Evolutionary conservation across 1,140 invertebrate species (phyloP).

Genomic region (Araneus ventricosus): DNA sequence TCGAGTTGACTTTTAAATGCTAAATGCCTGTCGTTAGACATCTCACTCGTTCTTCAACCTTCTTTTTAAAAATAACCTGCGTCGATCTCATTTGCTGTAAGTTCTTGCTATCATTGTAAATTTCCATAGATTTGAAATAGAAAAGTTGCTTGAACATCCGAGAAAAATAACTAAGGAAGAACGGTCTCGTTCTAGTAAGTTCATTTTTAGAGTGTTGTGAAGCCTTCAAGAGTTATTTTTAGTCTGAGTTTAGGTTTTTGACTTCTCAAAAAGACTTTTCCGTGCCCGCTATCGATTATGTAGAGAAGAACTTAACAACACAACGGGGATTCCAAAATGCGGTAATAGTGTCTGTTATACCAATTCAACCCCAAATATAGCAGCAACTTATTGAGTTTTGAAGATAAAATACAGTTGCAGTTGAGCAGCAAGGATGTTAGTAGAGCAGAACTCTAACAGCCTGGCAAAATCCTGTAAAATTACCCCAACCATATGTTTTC

Average conservation of each 20-base stretch:
- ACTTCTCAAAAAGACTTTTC: conserved; percentile 3
- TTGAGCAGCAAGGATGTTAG: too few species aligned
- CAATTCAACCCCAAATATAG: background rate
- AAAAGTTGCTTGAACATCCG: background rate
- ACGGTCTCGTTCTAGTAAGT: conserved; percentile 6
- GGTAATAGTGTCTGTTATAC: background rate
- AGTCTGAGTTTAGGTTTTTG: conserved; percentile 23
- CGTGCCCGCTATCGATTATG: background rate
- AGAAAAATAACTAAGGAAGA: background rate
- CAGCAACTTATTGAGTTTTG: too few species aligned
- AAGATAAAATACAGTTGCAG: too few species aligned
- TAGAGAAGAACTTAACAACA: conserved; percentile 13
- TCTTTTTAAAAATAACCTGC: too few species aligned
- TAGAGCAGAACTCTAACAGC: too few species aligned
- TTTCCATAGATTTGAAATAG: background rate
- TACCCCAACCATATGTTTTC: too few species aligned
- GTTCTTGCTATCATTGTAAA: too few species aligned
- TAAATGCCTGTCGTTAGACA: too few species aligned
- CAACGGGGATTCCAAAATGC: background rate
- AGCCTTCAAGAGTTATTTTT: conserved; percentile 4
- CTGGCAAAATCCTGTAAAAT: too few species aligned
- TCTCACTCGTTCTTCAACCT: too few species aligned
- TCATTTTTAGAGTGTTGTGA: conserved; percentile 27
- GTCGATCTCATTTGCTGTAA: too few species aligned
- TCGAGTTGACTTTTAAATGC: too few species aligned